Evolutionary conservation across 2,888 invertebrate species (phyloP), one percentile per base, ranked within the genome.

Genomic region (Sphecodes monilicornis): DNA sequence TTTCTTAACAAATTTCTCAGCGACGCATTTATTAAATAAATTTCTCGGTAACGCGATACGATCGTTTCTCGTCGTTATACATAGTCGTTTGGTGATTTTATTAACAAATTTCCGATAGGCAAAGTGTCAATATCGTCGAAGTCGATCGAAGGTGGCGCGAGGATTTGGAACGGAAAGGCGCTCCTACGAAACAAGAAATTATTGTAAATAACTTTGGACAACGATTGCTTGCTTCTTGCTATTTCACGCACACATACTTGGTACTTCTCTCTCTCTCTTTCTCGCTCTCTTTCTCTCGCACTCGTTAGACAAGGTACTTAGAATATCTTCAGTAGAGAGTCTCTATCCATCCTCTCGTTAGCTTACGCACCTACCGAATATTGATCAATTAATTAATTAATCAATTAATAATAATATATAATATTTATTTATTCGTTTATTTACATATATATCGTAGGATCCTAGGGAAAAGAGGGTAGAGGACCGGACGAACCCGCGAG

Each of bases 281-380:
- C 77, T 80, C 36, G 18, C 1, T 36, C 66, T 8, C 6, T 64
- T 18, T 64, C 22, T 66, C 66, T 66, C 22, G 22, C 66, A 66
- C 66, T 74, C 80, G 88, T 92, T 92, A 90, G 90, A 92, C 91
- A 93, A 93, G 93, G 93, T 94, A 93, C 93, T 92, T 93, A 92
- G 92, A 93, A 93, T 93, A 93, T 92, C 88, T 90, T 91, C 89
- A 90, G 90, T 93, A 92, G 90, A 92, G 91, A 39, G 26, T 93
- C 92, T 92, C 92, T 92, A 89, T 89, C 81, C 82, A 84, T 87
- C 86, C 74, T 85, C 71, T 78, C 82, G 36, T 66, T 90, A 92
- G 89, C 93, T 93, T 93, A 93, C 91, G 92, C 93, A 92, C 91
- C 93, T 93, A 93, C 92, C 91, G 92, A 93, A 92, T 93, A 91